A percentile compares a stretch with the other conserved stretches of the same genome.
phyloP scores from a whole-genome alignment of 2,888 invertebrate species.

The Pristionchus mayeri region DNA sequence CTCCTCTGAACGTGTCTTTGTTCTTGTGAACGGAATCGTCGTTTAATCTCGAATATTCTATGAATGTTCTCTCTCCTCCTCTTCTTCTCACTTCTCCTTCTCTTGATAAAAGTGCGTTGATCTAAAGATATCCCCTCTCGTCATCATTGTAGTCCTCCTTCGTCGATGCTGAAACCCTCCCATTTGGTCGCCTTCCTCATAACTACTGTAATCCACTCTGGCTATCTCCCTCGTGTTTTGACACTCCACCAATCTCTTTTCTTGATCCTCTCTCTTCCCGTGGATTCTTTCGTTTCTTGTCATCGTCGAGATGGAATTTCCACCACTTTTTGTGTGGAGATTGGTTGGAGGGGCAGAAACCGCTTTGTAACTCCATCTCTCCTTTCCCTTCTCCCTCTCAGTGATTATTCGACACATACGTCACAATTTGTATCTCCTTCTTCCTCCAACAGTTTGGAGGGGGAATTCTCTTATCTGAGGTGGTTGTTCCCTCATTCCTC shows the following conservation, averaged over 20 bases:
- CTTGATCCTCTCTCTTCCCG: background rate
- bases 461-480: background rate
- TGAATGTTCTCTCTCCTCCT: background rate
- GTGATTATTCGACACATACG: constrained; percentile 3
- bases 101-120: constrained; percentile 35
- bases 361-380: constrained; percentile 12
- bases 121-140: constrained; percentile 19
- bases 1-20: background rate
- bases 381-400: background rate
- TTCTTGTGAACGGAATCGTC: background rate
- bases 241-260: background rate
- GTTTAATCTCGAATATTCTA: constrained; percentile 18
- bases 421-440: background rate
- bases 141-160: background rate
- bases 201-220: background rate
- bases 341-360: background rate
- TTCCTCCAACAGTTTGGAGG: background rate
- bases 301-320: background rate
- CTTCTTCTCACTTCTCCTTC: background rate
- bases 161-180: background rate
- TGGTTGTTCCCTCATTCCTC: background rate
- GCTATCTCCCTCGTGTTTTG: no score
- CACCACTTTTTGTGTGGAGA: background rate
- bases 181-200: background rate
- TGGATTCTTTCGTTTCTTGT: background rate